phyloP scores from a whole-genome alignment of 2,113 vertebrate species.

The Peromyscus maniculatus region DNA sequence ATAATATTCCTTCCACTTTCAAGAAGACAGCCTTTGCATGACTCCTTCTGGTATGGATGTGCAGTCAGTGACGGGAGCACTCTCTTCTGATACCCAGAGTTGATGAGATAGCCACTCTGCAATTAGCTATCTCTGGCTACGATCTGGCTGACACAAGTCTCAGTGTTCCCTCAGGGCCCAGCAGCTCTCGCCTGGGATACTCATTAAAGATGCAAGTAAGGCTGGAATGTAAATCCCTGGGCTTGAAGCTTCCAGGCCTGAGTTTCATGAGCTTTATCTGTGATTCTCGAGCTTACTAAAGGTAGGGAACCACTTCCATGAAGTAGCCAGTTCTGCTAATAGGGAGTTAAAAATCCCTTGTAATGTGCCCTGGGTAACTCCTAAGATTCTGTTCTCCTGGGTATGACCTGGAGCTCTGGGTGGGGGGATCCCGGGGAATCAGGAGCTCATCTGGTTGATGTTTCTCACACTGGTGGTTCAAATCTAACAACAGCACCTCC shows the following conservation, averaged over 20 bases:
- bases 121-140: background rate
- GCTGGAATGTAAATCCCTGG: background rate
- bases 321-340: background rate
- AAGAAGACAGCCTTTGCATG: background rate
- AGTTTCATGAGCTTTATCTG: background rate
- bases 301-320: background rate
- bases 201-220: background rate
- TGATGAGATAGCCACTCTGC: background rate
- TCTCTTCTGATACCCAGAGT: background rate
- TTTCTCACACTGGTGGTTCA: background rate
- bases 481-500: background rate
- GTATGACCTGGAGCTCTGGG: background rate
- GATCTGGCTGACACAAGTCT: background rate
- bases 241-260: background rate
- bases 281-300: background rate
- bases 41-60: background rate
- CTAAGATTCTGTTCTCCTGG: background rate
- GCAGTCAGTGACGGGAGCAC: background rate
- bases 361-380: background rate
- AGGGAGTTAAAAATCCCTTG: background rate
- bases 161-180: background rate
- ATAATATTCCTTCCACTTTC: background rate
- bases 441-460: rapidly evolving
- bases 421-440: background rate
- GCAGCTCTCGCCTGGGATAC: background rate